These are phyloP conservation scores for Ecdyonurus torrentis DNA, from an alignment of 2,888 invertebrate genomes.

Conservation along the genomic window DNA sequence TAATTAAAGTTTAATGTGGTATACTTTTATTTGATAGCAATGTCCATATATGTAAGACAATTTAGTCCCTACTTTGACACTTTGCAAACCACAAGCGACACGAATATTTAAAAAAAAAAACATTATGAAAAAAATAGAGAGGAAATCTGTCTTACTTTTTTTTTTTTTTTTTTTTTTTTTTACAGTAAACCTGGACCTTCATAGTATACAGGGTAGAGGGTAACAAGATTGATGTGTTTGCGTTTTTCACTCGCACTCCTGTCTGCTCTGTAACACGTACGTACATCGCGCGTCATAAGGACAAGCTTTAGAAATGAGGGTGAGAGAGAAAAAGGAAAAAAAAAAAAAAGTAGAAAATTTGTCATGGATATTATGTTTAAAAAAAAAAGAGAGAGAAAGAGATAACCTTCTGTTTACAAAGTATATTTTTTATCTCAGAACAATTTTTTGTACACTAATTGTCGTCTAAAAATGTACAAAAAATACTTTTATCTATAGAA, in stretches of 20 bases:
- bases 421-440: neutral
- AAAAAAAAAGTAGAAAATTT: neutral
- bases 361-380: neutral
- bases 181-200: too few relatives aligned
- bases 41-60: neutral
- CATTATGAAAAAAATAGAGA: neutral
- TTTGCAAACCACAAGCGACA: neutral
- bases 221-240: neutral
- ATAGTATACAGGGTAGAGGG: neutral
- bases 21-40: neutral
- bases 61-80: neutral
- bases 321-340: too few relatives aligned
- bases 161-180: neutral
- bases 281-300: too few relatives aligned
- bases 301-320: neutral
- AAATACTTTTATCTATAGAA: too few relatives aligned
- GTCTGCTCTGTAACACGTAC: neutral
- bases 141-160: neutral
- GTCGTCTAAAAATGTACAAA: neutral
- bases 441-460: too few relatives aligned
- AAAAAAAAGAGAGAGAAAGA: neutral
- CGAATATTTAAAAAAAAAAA: neutral
- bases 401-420: neutral
- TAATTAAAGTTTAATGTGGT: neutral
- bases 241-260: neutral